Base-by-base conservation (phyloP, 2,888 invertebrate genomes). In the Leptura quadrifasciata region DNA sequence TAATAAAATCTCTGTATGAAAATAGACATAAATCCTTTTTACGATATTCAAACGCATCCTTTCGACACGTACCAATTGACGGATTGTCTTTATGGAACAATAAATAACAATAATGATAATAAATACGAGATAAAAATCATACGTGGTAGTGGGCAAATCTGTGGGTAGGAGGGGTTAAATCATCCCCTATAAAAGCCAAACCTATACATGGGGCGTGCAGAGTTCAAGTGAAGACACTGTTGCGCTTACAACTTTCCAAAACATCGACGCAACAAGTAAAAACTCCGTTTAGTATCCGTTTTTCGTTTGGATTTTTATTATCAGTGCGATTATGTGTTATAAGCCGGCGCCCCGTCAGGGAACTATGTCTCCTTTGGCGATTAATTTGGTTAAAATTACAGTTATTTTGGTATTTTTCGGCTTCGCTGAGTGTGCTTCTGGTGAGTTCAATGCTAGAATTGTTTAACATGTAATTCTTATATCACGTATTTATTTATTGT, bases 351-450 rank as follows among this genome's bases (percentile, higher is more conserved):
- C 68, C 12, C 31, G 54, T 18, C 39, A 39, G 57, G 58, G 39
- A 31, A 58, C 47, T 35, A 68, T 69, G 35, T 67, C 72, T 27
- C 79, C 81, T 17, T 72, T 80, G 73, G 77, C 79, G 39, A 76
- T 77, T 63, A 83, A 80, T 76, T 78, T 87, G 72, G 84, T 90
- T 58, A 89, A 90, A 78, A 85, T 91, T 60, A 88, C 91, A n/a
- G 88, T 90, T 20, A 83, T 93, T 31, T 87, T 93, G 52, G 88
- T 92, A 73, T 88, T 93, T 75, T 89, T 92, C 80, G 92, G 91
- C 80, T 90, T 93, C 76, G 91, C 91, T 20, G 92, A 92, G 84
- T 91, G 91, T 81, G 91, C 91, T 75, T 90, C 92, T 88, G 93
- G 93, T 93, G 88, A 86, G 88, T 85, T 81, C 39, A 20, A 58